Evolutionary conservation across 2,888 invertebrate genomes (phyloP).

Genomic region (Teleogryllus oceanicus): DNA sequence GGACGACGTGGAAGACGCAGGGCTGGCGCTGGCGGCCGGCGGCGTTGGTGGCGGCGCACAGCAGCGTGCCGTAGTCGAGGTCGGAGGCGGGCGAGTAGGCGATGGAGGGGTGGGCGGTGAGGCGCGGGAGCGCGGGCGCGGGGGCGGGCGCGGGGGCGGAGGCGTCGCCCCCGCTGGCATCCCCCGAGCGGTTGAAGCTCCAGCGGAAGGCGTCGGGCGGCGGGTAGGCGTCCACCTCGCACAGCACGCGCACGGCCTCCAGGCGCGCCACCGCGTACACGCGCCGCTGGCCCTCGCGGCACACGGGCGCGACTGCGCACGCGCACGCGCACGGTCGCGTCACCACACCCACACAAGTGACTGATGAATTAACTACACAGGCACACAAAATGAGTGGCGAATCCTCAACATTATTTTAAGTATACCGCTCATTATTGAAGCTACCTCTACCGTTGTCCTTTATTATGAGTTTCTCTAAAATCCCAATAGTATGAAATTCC

Average conservation of each 20-base stretch:
- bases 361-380: no score
- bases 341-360: slow-evolving; percentile 50
- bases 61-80: slow-evolving; percentile 72
- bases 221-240: slow-evolving; percentile 83
- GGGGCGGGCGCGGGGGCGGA: slow-evolving; percentile 44
- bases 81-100: background rate
- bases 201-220: slow-evolving; percentile 79
- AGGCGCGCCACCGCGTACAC: slow-evolving; percentile 81
- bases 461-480: no score
- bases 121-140: slow-evolving; percentile 68
- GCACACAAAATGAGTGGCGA: no score
- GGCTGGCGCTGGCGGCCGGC: slow-evolving; percentile 82
- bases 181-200: slow-evolving; percentile 86
- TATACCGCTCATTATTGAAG: no score
- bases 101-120: slow-evolving; percentile 61
- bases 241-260: slow-evolving; percentile 73
- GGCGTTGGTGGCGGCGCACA: slow-evolving; percentile 80
- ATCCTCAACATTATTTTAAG: no score
- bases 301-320: slow-evolving; percentile 81
- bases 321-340: slow-evolving; percentile 87
- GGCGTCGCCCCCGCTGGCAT: slow-evolving; percentile 64
- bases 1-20: slow-evolving; percentile 87
- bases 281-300: slow-evolving; percentile 67
- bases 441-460: no score
- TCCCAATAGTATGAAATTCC: no score